phyloP scores from a whole-genome alignment of 2,797 vertebrate genomes.

The Propithecus deckenii region DNA sequence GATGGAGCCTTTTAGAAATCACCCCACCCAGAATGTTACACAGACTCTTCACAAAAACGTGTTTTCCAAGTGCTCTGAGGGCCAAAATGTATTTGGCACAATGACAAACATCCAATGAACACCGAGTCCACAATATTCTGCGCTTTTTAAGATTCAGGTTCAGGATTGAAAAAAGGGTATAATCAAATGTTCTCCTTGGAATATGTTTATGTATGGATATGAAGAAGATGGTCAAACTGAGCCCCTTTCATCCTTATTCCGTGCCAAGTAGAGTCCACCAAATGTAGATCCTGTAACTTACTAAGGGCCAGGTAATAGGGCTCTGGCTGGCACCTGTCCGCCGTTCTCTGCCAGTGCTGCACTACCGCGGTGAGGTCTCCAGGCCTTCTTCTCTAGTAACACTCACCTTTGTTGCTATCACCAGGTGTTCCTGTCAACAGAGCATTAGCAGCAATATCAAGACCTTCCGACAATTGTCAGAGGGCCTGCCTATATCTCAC shows the following conservation, averaged over 20 bases:
- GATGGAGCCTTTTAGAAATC: slow-evolving; percentile 64
- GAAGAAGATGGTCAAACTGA: neutral
- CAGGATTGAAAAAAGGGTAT: neutral
- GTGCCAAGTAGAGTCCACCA: neutral
- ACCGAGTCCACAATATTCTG: neutral
- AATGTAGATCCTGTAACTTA: neutral
- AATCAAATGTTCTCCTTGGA: neutral
- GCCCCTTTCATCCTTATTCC: neutral
- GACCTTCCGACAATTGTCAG: neutral
- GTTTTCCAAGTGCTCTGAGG: slow-evolving; percentile 67
- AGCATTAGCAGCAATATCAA: neutral
- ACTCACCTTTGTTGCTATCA: neutral
- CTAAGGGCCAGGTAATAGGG: neutral
- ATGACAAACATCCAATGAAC: slow-evolving; percentile 32
- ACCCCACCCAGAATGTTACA: slow-evolving; percentile 63
- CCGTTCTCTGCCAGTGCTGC: neutral
- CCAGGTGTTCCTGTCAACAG: neutral
- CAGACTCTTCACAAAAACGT: slow-evolving; percentile 68
- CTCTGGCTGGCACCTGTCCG: neutral
- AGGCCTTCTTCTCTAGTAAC: neutral
- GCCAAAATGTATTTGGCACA: slow-evolving; percentile 46
- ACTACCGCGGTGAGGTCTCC: neutral
- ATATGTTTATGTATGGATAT: neutral
- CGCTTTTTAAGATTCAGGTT: slow-evolving; percentile 2
- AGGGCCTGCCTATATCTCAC: neutral